A percentile compares a stretch with the other conserved stretches of the same genome.
These are phyloP conservation scores for Hemicordylus capensis DNA, from an alignment of 2,113 vertebrate species.

Conservation along the genomic window DNA sequence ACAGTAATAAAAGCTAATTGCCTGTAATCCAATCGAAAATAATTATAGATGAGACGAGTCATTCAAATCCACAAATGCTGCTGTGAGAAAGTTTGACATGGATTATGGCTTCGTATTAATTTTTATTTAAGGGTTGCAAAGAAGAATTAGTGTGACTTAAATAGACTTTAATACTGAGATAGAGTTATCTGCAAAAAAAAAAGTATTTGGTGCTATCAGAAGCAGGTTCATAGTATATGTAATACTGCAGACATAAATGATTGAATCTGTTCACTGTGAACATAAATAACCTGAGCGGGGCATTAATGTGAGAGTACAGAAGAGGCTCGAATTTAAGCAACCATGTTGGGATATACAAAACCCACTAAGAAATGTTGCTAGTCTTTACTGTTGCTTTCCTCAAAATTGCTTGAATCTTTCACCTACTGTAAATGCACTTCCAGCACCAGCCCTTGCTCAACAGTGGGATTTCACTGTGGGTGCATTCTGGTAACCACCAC, in stretches of 20 bases:
- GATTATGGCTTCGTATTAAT: slow-evolving; percentile 40
- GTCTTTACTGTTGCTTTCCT: neutral
- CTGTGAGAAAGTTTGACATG: slow-evolving; percentile 21
- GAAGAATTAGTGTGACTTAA: slow-evolving; percentile 39
- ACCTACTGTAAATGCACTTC: neutral
- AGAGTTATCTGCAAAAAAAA: neutral
- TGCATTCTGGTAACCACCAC: neutral
- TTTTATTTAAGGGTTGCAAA: slow-evolving; percentile 41
- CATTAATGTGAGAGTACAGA: neutral
- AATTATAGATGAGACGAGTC: slow-evolving; percentile 55
- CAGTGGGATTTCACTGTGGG: neutral
- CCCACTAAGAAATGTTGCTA: neutral
- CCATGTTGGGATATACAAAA: neutral
- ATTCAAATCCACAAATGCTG: slow-evolving; percentile 46
- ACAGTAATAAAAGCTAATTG: slow-evolving; percentile 59
- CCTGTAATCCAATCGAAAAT: slow-evolving; percentile 51
- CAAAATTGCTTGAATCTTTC: neutral
- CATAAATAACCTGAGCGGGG: neutral
- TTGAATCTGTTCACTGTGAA: too few relatives aligned
- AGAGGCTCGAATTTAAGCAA: neutral
- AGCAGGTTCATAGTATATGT: neutral
- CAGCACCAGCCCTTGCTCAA: too few relatives aligned
- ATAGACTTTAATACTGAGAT: neutral
- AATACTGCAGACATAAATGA: neutral
- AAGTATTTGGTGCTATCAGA: neutral